phyloP scores from a whole-genome alignment of 2,888 invertebrate species.

The Netelia inedita region DNA sequence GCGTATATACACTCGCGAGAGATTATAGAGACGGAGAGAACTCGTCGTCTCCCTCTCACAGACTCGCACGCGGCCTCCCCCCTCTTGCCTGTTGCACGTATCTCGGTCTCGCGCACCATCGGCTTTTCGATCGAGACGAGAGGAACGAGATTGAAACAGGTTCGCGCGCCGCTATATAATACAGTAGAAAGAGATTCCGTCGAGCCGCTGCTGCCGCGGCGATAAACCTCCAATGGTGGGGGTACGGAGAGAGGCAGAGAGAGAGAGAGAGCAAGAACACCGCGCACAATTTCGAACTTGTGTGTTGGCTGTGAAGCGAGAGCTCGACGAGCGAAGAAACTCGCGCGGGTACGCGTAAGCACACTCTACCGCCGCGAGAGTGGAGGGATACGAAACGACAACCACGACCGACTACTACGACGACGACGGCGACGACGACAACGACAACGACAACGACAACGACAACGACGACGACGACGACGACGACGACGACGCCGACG shows the following conservation, averaged over 20 bases:
- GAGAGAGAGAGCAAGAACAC: background rate
- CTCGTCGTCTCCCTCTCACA: slow-evolving; percentile 1
- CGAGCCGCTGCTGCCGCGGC: slow-evolving; percentile 33
- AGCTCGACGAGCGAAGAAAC: slow-evolving; percentile 50
- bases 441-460: slow-evolving; percentile 2
- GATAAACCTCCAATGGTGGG: slow-evolving; percentile 25
- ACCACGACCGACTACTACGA: slow-evolving; percentile 24
- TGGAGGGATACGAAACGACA: slow-evolving; percentile 68
- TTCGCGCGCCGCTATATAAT: slow-evolving; percentile 57
- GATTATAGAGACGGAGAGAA: slow-evolving; percentile 55
- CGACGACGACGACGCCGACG: slow-evolving; percentile 35
- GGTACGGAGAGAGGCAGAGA: slow-evolving; percentile 19
- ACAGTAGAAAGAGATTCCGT: slow-evolving; percentile 44
- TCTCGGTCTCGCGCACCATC: background rate
- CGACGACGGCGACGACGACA: slow-evolving; percentile 72
- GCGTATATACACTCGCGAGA: slow-evolving; percentile 68
- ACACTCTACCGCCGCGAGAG: slow-evolving; percentile 1
- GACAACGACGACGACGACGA: slow-evolving; percentile 69
- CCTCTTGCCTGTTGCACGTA: background rate
- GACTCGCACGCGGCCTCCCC: background rate
- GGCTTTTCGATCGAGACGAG: slow-evolving; percentile 50
- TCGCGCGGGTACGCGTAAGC: slow-evolving; percentile 1
- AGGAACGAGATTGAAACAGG: slow-evolving; percentile 70
- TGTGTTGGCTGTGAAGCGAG: slow-evolving; percentile 11
- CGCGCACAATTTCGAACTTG: slow-evolving; percentile 14